Base-by-base conservation (phyloP, 2,888 invertebrate species). In the Athripsodes cinereus region DNA sequence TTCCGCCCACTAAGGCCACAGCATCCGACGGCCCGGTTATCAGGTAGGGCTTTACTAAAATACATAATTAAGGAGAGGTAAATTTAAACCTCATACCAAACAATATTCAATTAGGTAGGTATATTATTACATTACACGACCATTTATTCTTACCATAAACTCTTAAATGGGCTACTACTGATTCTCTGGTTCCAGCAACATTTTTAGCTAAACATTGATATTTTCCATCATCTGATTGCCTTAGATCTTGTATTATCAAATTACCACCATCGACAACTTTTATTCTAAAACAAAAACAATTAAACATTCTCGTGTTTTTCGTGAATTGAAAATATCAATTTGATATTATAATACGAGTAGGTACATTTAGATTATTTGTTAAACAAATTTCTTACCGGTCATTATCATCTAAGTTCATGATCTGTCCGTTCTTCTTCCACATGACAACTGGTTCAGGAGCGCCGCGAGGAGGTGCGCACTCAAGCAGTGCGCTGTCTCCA, bases 401-500 rank as follows among this genome's bases (percentile, higher is more conserved):
- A 66, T 80, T 83, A 65, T 77, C 80, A 66, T 82, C 85, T 60
- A 88, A 78, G 66, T 87, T 86, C 60, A 92, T 71, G 35, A 84
- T 81, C 70, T 90, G 86, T 1, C 90, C 90, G 69, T 93, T 92
- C 72, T 92, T 94, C 68, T 87, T 85, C 96, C 96, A 96, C 62
- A 83, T 82, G 18, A 96, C 88, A 55, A 83, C 83, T 2, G 96
- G 96, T 70, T 94, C 92, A 0, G 96, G 96, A 57, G 90, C 88
- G 2, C 96, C 96, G 66, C 87, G 81, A 0, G 96, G 96, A 18
- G 95, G 92, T 10, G 86, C 86, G 71, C 96, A 96, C 73, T 93
- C 92, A 70, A 96, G 75, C 58, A 90, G 80, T 1, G 89, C 89
- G 61, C 88, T 88, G 68, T 92, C 91, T 10, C 92, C 94, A 65